These are phyloP conservation scores for Pedionomus torquatus DNA, from an alignment of 2,113 vertebrate species.

Conservation along the genomic window DNA sequence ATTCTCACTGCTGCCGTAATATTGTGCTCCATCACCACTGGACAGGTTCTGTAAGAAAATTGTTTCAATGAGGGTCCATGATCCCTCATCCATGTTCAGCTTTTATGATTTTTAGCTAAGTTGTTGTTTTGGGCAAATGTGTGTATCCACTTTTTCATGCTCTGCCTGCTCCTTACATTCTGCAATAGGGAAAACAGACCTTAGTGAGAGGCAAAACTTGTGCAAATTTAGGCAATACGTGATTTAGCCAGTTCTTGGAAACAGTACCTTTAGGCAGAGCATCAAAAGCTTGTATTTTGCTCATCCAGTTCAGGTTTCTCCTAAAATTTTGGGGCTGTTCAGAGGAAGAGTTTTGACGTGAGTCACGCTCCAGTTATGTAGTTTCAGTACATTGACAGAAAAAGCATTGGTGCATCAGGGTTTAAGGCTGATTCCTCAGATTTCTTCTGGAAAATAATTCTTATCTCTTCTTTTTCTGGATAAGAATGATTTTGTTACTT, in stretches of 20 bases:
- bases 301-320: background rate
- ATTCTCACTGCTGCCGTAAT: fast-evolving
- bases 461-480: background rate
- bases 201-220: background rate
- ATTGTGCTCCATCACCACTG: fast-evolving
- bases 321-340: background rate
- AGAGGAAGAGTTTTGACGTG: background rate
- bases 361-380: background rate
- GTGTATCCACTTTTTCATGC: background rate
- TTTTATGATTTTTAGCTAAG: background rate
- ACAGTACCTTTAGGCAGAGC: background rate
- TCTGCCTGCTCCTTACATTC: fast-evolving
- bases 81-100: background rate
- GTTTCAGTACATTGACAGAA: background rate
- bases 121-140: background rate
- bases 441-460: conserved; percentile 9
- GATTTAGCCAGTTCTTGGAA: background rate
- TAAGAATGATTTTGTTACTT: conserved; percentile 5
- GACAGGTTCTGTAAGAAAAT: background rate
- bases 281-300: background rate
- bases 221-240: background rate
- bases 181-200: background rate
- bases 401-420: background rate
- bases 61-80: background rate
- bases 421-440: background rate